A percentile compares a stretch with the other conserved stretches of the same genome.
Evolutionary conservation across 2,888 invertebrate species (phyloP).

Genomic region (Mactromeris polynyma): DNA sequence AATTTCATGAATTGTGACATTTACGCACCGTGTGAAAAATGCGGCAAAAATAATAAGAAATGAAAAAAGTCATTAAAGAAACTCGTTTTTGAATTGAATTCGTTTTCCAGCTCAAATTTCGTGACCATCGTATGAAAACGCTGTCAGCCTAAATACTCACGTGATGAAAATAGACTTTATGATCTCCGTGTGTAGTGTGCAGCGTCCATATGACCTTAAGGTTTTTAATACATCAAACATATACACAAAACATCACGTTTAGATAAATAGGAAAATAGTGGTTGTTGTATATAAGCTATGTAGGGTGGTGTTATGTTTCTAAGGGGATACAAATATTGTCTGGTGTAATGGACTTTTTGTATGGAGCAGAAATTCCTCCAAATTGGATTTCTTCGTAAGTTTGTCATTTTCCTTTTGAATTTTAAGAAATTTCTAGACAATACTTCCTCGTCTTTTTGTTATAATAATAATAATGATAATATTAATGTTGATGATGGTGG

Average conservation of each 20-base stretch:
- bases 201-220: neutral
- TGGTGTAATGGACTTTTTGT: neutral
- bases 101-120: neutral
- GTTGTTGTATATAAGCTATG: neutral
- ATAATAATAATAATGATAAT: too few relatives aligned
- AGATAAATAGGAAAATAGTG: neutral
- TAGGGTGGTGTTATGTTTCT: neutral
- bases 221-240: neutral
- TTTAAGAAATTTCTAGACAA: too few relatives aligned
- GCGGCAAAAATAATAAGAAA: neutral
- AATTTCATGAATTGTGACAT: neutral
- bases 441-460: too few relatives aligned
- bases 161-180: neutral
- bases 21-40: neutral
- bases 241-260: neutral
- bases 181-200: neutral
- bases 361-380: neutral
- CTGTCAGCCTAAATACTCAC: neutral
- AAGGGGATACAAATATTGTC: neutral
- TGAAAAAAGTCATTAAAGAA: neutral
- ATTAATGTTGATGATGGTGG: too few relatives aligned
- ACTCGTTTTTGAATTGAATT: neutral
- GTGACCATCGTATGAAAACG: neutral
- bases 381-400: constrained; percentile 17
- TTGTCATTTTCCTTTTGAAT: neutral